Conservation (phyloP, 2,888 invertebrate genomes). For the Epinotia brunnichana region DNA sequence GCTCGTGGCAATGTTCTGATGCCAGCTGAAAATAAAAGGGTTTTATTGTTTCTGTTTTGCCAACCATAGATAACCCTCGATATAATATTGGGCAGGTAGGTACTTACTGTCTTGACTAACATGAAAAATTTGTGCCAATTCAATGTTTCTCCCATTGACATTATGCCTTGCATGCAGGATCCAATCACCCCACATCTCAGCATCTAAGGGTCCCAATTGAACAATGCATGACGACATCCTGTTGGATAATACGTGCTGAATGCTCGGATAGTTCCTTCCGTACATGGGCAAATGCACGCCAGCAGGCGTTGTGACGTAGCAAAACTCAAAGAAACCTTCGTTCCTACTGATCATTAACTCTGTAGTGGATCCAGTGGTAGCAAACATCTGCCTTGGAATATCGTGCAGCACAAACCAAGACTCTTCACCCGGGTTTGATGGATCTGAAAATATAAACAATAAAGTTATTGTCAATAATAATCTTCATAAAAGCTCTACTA, state of each 20-base stretch:
- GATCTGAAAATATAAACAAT: slow-evolving; percentile 21
- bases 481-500: too few species aligned
- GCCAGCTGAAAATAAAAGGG: slow-evolving; percentile 15
- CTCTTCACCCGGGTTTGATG: slow-evolving; percentile 33
- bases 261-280: slow-evolving; percentile 37
- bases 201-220: slow-evolving; percentile 29
- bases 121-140: slow-evolving; percentile 27
- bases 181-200: slow-evolving; percentile 40
- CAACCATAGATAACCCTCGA: neutral
- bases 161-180: slow-evolving; percentile 30
- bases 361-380: slow-evolving; percentile 15
- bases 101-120: slow-evolving; percentile 37
- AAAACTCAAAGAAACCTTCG: slow-evolving; percentile 38
- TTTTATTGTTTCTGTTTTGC: neutral
- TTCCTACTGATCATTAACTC: slow-evolving; percentile 26
- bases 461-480: too few species aligned
- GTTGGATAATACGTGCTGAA: slow-evolving; percentile 36
- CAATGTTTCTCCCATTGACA: slow-evolving; percentile 20
- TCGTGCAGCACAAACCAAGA: slow-evolving; percentile 33
- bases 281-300: slow-evolving; percentile 37
- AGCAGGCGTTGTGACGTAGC: slow-evolving; percentile 32
- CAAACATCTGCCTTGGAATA: slow-evolving; percentile 17
- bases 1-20: slow-evolving; percentile 27
- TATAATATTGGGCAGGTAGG: neutral
- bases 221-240: slow-evolving; percentile 34